Evolutionary conservation across 2,888 invertebrate genomes (phyloP), one percentile per base, ranked within the genome.

Genomic region (Tribolium freemani): DNA sequence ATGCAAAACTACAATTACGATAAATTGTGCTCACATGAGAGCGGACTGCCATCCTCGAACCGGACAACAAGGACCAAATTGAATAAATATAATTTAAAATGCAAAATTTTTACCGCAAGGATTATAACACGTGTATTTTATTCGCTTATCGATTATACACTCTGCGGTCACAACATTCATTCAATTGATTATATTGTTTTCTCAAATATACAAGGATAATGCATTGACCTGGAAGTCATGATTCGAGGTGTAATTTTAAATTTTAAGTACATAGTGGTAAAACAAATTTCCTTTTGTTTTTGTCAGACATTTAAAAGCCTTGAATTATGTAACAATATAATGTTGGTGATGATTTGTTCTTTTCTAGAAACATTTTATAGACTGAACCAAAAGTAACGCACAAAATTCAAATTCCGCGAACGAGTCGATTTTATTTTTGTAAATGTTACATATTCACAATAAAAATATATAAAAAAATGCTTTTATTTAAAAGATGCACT

Each of bases 1-100:
- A 53, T 60, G 51, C 50, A 63, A 63, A 70, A 70, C 60, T 31
- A 58, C 57, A 57, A 68, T 68, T 68, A 68, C 16, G 57, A 30
- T 57, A 51, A 58, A 58, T 56, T 54, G 56, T 21, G 6, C 3
- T 9, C 51, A 26, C 64, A 64, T 54, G 66, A 56, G 48, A 67
- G 26, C 4, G 26, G 26, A 26, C 5, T 26, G 26, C 26, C 5
- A 26, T 26, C 26, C 26, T 38, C 38, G n/a, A 38, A 38, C 38
- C 8, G 38, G 38, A 38, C 51, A 51, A 51, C n/a, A 51, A n/a
- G 48, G 45, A 48, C 48, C 11, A 48, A 10, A 48, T 10, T 10
- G 16, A 48, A 16, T 16, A 16, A n/a, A 48, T 26, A 26, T 26
- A 0, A 5, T 26, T 26, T 26, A 26, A 26, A 26, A 26, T 26